Conservation (phyloP, 2,888 invertebrate genomes). For the Amitus sp. region DNA sequence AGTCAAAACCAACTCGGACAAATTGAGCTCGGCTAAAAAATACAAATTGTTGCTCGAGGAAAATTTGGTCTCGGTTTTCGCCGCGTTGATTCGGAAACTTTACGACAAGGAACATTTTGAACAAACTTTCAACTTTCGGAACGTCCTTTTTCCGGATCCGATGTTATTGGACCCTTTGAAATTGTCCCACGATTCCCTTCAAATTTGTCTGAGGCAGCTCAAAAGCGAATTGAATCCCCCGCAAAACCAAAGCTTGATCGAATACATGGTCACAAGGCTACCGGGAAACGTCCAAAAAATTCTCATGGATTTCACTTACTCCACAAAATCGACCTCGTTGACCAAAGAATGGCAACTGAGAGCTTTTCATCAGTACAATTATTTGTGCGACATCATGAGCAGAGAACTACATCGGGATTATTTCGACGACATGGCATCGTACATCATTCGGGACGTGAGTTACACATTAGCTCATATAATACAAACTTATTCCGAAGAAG, state of each 20-base stretch:
- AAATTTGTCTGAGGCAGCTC: constrained; percentile 66
- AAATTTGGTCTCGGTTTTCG: constrained; percentile 57
- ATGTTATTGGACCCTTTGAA: constrained; percentile 9
- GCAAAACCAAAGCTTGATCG: constrained; percentile 46
- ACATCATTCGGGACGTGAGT: constrained; percentile 70
- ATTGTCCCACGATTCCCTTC: constrained; percentile 64
- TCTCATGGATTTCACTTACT: constrained; percentile 67
- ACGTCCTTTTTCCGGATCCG: constrained; percentile 47
- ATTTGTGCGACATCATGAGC: constrained; percentile 66
- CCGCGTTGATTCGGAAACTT: constrained; percentile 55
- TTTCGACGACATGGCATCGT: constrained; percentile 66
- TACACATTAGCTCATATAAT: constrained; percentile 69
- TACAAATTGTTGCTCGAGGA: constrained; percentile 52
- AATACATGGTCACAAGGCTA: constrained; percentile 54
- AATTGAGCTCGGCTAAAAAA: constrained; percentile 44
- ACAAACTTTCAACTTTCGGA: constrained; percentile 61
- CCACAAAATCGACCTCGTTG: constrained; percentile 66
- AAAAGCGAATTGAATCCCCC: constrained; percentile 64
- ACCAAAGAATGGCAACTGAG: constrained; percentile 61
- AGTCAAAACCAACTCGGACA: constrained; percentile 54
- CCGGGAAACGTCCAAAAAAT: constrained; percentile 69
- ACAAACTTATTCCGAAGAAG: constrained; percentile 48
- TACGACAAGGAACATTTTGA: constrained; percentile 65
- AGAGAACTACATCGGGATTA: constrained; percentile 58
- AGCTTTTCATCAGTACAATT: constrained; percentile 70